Percentiles rank a stretch among this genome's conserved stretches.
Evolutionary conservation across 2,888 invertebrate genomes (phyloP).

Genomic region (Andricus quercusramuli): DNA sequence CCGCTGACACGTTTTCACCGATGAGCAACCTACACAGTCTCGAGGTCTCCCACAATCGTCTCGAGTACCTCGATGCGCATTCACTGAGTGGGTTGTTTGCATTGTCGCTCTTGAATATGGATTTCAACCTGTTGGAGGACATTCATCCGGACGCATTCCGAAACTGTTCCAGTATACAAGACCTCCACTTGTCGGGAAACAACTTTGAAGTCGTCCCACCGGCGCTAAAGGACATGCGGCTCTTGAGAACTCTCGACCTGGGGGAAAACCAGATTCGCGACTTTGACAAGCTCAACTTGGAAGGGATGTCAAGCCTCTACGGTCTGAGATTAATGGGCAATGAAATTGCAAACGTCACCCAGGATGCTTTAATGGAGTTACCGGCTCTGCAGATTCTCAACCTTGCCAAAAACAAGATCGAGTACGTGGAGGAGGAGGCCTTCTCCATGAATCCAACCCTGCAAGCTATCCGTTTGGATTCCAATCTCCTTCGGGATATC

Average conservation of each 20-base stretch:
- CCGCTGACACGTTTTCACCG: conserved; percentile 92
- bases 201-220: conserved; percentile 88
- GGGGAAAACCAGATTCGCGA: conserved; percentile 93
- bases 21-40: conserved; percentile 96
- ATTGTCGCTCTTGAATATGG: conserved; percentile 89
- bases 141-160: conserved; percentile 93
- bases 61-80: conserved; percentile 91
- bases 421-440: conserved; percentile 88
- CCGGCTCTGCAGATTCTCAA: conserved; percentile 92
- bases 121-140: conserved; percentile 91
- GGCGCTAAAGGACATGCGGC: conserved; percentile 91
- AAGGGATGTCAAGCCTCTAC: conserved; percentile 91
- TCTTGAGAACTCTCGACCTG: conserved; percentile 92
- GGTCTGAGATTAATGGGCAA: conserved; percentile 94
- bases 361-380: conserved; percentile 88
- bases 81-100: conserved; percentile 94
- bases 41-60: conserved; percentile 91
- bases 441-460: conserved; percentile 90
- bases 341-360: conserved; percentile 89
- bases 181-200: conserved; percentile 94
- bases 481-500: conserved; percentile 90
- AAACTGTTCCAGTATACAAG: conserved; percentile 94
- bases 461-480: conserved; percentile 92
- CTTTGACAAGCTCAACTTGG: conserved; percentile 90
- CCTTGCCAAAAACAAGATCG: conserved; percentile 91